Conservation (phyloP, 2,113 vertebrate genomes). For the Rhadina sibilatrix region DNA sequence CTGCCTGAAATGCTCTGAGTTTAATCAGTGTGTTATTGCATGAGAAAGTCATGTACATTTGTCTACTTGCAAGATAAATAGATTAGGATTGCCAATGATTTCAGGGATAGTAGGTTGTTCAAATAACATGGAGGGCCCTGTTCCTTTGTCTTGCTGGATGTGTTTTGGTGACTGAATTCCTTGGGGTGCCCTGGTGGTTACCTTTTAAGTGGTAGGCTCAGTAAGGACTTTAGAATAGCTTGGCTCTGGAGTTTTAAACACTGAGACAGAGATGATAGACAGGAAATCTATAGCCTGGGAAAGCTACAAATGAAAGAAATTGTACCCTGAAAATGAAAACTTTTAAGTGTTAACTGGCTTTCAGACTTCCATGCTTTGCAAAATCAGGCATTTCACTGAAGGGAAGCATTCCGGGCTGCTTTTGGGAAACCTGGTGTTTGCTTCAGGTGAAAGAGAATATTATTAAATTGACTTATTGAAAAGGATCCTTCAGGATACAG, state of each 20-base stretch:
- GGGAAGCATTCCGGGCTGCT: background rate
- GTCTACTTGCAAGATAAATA: background rate
- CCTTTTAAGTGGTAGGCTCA: background rate
- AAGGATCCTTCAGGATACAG: background rate
- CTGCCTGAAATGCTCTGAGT: background rate
- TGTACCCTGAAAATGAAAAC: background rate
- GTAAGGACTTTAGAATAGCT: background rate
- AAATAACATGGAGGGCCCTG: background rate
- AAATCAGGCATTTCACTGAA: background rate
- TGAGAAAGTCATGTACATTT: background rate
- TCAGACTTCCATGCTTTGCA: background rate
- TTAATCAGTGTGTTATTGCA: background rate
- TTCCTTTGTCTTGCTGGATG: background rate
- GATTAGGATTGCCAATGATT: background rate
- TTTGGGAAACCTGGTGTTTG: background rate
- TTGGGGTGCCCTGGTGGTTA: background rate
- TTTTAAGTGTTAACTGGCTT: background rate
- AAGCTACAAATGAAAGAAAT: background rate
- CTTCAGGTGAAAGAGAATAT: background rate
- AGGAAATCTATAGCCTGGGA: background rate
- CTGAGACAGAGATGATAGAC: background rate
- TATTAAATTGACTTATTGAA: background rate
- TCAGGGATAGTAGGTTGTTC: background rate
- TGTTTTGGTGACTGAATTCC: background rate
- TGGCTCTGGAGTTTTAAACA: background rate